Percentiles rank a stretch among this genome's conserved stretches.
These are phyloP conservation scores for Dendroctonus valens DNA, from an alignment of 1,140 invertebrate genomes.

Conservation along the genomic window DNA sequence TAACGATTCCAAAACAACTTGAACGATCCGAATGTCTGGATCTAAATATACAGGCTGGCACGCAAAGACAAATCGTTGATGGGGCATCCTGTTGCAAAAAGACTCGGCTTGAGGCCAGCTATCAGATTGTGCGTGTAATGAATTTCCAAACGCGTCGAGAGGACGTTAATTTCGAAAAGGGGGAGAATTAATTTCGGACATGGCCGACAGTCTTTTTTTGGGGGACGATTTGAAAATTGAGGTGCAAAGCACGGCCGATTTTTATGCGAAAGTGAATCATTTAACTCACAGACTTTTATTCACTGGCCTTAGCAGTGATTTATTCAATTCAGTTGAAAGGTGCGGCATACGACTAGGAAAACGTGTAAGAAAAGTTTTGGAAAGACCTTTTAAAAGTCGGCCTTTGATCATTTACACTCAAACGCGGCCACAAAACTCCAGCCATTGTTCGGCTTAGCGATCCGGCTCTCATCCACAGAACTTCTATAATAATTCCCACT, in stretches of 20 bases:
- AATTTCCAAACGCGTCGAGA: constrained; percentile 23
- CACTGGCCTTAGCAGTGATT: too few species aligned
- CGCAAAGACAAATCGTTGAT: constrained; percentile 17
- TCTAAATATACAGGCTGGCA: constrained; percentile 25
- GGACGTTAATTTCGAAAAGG: constrained; percentile 20
- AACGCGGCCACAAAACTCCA: too few species aligned
- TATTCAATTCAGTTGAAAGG: too few species aligned
- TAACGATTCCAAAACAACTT: too few species aligned
- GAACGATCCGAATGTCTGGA: not conserved
- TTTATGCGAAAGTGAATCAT: not conserved
- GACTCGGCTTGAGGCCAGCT: constrained; percentile 16
- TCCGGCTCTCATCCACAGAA: too few species aligned
- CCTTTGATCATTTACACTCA: too few species aligned
- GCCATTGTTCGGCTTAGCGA: too few species aligned
- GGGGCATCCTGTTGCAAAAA: constrained; percentile 19
- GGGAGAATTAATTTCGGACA: constrained; percentile 22
- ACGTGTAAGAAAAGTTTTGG: too few species aligned
- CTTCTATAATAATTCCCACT: too few species aligned
- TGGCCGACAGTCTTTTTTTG: constrained; percentile 1
- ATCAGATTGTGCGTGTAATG: constrained; percentile 32
- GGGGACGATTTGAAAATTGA: constrained; percentile 12
- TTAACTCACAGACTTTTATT: too few species aligned
- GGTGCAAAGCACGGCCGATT: constrained; percentile 9
- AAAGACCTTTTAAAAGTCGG: too few species aligned
- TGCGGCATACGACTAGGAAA: too few species aligned